phyloP scores from a whole-genome alignment of 1,140 invertebrate species.

The Battus philenor region DNA sequence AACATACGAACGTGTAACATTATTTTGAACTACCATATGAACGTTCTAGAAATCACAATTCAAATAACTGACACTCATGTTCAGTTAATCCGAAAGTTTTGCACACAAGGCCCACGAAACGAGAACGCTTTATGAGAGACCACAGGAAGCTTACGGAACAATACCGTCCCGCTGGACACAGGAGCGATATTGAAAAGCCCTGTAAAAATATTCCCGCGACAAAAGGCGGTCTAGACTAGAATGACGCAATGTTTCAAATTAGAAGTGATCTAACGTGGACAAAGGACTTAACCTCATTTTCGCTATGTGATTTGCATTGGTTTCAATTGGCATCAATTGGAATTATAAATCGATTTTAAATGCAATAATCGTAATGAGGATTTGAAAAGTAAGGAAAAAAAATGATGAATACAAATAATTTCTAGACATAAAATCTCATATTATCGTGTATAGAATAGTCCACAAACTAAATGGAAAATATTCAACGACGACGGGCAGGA shows the following conservation, averaged over 20 bases:
- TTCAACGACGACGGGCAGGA: too few species aligned
- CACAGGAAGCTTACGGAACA: slow-evolving; percentile 30
- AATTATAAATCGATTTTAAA: too few species aligned
- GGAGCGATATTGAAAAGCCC: slow-evolving; percentile 39
- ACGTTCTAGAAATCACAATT: neutral
- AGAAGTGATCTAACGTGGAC: slow-evolving; percentile 29
- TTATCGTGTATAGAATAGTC: too few species aligned
- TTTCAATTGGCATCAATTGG: too few species aligned
- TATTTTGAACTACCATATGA: neutral
- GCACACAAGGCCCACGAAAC: slow-evolving; percentile 7
- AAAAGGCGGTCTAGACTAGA: slow-evolving; percentile 51
- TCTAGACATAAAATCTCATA: too few species aligned
- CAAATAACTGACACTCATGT: slow-evolving; percentile 1
- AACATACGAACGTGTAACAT: neutral
- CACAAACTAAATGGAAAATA: too few species aligned
- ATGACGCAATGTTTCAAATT: slow-evolving; percentile 41
- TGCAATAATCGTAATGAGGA: too few species aligned
- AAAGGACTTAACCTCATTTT: slow-evolving; percentile 14
- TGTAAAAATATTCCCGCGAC: slow-evolving; percentile 48
- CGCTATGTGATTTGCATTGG: too few species aligned
- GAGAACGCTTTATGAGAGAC: slow-evolving; percentile 18
- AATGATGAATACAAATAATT: too few species aligned
- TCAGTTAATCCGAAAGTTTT: slow-evolving; percentile 18
- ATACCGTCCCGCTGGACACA: slow-evolving; percentile 39
- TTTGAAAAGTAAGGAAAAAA: too few species aligned